Evolutionary conservation across 2,888 invertebrate species (phyloP), one percentile per base, ranked within the genome.

Genomic region (Zonitis immaculata): DNA sequence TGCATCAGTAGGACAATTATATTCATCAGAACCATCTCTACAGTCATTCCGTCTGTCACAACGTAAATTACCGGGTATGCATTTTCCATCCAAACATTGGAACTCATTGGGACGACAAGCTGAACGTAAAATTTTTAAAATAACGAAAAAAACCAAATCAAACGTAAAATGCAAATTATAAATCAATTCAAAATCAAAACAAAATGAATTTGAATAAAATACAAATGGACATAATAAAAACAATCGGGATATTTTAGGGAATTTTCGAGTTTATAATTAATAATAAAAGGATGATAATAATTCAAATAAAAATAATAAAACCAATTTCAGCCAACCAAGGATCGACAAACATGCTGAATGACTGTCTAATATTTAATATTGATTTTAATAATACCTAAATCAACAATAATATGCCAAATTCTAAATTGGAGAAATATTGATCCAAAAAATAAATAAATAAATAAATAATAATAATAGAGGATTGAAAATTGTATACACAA

Each of bases 61-160:
- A 47, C 69, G 71, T 42, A 70, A 68, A 44, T 66, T 64, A 49
- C 59, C 59, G 27, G 70, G 67, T 55, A 81, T 76, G 67, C 89
- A 89, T 52, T 82, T 78, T 1, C 88, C 86, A 54, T 83, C 82
- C 26, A 68, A 70, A 70, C 92, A 92, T 57, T 81, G 81, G 78
- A 85, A 91, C 68, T 89, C 80, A 64, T 82, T 79, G 1, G 73
- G 60, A 8, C 75, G 72, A 72, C 91, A 91, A 62, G 80, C 88
- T 87, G 73, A 55, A 56, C 43, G 53, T 35, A 35, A 32, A 35
- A 35, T 18, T 35, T n/a, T n/a, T n/a, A n/a, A n/a, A n/a, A n/a
- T 35, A 35, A 69, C 39, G 51, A 57, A 58, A 52, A 56, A 51
- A 56, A 56, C 52, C n/a, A 46, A 52, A 30, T n/a, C n/a, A n/a